Evolutionary conservation across 2,888 invertebrate genomes (phyloP).

Genomic region (Catocala nupta): DNA sequence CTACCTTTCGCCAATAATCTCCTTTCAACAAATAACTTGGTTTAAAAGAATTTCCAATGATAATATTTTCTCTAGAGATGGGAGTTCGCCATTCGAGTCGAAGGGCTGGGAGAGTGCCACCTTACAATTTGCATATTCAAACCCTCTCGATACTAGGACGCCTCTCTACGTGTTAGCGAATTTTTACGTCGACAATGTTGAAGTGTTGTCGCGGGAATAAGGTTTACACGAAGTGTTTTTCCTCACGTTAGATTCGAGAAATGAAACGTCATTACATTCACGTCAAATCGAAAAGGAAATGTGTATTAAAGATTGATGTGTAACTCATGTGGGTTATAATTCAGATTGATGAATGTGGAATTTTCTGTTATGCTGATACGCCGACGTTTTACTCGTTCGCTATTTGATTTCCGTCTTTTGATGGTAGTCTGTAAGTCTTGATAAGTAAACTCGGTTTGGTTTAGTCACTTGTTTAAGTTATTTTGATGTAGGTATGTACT

Average conservation of each 20-base stretch:
- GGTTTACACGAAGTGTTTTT: slow-evolving; percentile 43
- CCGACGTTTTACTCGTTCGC: slow-evolving; percentile 3
- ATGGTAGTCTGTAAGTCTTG: not conserved
- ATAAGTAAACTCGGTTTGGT: slow-evolving; percentile 3
- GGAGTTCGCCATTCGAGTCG: slow-evolving; percentile 42
- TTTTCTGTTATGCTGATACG: slow-evolving; percentile 6
- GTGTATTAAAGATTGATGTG: slow-evolving; percentile 44
- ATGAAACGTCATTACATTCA: slow-evolving; percentile 48
- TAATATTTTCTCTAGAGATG: slow-evolving; percentile 61
- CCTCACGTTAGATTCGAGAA: slow-evolving; percentile 35
- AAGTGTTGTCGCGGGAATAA: slow-evolving; percentile 49
- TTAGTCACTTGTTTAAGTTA: not conserved
- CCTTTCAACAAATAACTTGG: slow-evolving; percentile 44
- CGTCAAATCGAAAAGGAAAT: slow-evolving; percentile 47
- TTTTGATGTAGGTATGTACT: too few species aligned
- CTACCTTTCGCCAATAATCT: slow-evolving; percentile 43
- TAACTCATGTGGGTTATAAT: slow-evolving; percentile 34
- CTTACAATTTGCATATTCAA: slow-evolving; percentile 65
- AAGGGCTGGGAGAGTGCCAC: slow-evolving; percentile 52
- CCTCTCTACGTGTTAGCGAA: slow-evolving; percentile 41
- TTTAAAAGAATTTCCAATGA: slow-evolving; percentile 56
- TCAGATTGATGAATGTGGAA: slow-evolving; percentile 35
- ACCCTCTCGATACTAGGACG: slow-evolving; percentile 53
- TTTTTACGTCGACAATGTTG: slow-evolving; percentile 47
- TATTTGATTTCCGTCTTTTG: slow-evolving; percentile 9